These are phyloP conservation scores for Agapornis roseicollis DNA, from an alignment of 2,113 vertebrate species.

Conservation along the genomic window DNA sequence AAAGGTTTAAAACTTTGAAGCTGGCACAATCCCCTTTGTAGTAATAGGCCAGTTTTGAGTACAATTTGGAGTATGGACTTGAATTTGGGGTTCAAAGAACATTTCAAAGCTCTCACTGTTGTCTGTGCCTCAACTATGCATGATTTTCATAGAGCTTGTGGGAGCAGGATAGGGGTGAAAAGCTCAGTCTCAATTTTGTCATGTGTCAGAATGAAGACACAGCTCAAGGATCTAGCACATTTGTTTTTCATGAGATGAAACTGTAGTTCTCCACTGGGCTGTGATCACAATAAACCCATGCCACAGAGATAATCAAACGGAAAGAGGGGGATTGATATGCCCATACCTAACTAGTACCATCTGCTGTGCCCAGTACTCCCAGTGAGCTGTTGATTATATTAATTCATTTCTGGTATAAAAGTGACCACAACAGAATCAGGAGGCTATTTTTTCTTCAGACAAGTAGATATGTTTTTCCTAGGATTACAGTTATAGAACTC, in stretches of 20 bases:
- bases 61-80: neutral
- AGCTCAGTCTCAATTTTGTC: neutral
- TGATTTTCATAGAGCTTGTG: accelerated
- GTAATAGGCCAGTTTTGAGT: neutral
- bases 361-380: neutral
- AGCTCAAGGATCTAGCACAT: neutral
- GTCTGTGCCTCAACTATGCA: accelerated
- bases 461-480: neutral
- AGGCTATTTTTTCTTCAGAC: neutral
- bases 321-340: neutral
- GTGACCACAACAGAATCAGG: neutral
- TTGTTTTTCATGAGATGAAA: neutral
- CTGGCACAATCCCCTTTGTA: neutral
- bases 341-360: neutral
- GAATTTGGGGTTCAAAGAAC: neutral
- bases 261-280: neutral
- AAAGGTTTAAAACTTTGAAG: neutral
- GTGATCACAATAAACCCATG: neutral
- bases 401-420: neutral
- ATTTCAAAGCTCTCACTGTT: neutral
- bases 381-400: neutral
- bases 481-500: neutral
- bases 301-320: neutral
- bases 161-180: neutral
- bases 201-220: neutral